phyloP scores from a whole-genome alignment of 2,888 invertebrate genomes.

The Conops quadrifasciatus region DNA sequence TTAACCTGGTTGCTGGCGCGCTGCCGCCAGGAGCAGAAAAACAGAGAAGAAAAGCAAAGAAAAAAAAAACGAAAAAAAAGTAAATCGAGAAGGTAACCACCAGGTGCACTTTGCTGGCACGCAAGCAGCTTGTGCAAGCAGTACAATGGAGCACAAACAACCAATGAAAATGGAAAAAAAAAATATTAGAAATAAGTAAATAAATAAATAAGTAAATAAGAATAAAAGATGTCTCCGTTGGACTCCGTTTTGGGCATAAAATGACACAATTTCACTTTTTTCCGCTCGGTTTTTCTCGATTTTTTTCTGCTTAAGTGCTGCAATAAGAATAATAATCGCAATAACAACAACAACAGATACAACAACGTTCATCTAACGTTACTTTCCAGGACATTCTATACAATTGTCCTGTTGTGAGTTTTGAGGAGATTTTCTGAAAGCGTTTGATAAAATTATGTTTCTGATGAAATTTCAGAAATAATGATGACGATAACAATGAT shows the following conservation, averaged over 20 bases:
- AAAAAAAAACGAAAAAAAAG: not conserved
- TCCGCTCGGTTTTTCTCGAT: not conserved
- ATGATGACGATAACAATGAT: too few relatives aligned
- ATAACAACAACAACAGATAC: too few relatives aligned
- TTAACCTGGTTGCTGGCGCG: too few relatives aligned
- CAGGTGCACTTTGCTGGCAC: slow-evolving; percentile 34
- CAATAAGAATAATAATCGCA: not conserved
- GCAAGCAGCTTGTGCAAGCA: not conserved
- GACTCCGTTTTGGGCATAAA: slow-evolving; percentile 42
- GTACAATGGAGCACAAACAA: not conserved
- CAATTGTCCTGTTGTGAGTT: slow-evolving; percentile 21
- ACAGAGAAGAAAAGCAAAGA: not conserved
- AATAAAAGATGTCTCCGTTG: slow-evolving; percentile 21
- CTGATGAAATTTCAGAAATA: not conserved
- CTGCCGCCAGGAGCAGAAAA: not conserved
- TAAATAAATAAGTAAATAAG: slow-evolving; percentile 21
- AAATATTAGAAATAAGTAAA: slow-evolving; percentile 2
- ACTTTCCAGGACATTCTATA: not conserved
- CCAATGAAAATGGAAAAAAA: not conserved
- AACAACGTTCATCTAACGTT: not conserved
- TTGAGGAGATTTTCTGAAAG: slow-evolving; percentile 23
- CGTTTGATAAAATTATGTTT: slow-evolving; percentile 8
- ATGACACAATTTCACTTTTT: slow-evolving; percentile 47
- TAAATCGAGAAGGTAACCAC: slow-evolving; percentile 35
- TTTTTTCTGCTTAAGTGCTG: not conserved